These are phyloP conservation scores for Borostomias antarcticus DNA, from an alignment of 2,797 vertebrate genomes.

Conservation along the genomic window DNA sequence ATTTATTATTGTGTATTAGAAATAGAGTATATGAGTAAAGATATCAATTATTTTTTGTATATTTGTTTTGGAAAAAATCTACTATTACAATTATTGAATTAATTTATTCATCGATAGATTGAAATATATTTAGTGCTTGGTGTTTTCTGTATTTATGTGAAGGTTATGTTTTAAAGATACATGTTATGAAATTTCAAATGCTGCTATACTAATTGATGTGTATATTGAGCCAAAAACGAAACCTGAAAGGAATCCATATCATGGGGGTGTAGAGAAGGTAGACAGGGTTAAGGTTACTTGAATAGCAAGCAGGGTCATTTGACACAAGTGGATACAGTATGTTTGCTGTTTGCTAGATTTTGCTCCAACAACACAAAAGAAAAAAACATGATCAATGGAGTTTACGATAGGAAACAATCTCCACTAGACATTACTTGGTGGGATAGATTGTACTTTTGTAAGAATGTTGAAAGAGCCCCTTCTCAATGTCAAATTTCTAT, in stretches of 20 bases:
- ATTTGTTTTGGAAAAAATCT: constrained; percentile 28
- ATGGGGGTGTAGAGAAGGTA: background rate
- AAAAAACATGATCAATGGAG: background rate
- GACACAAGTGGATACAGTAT: background rate
- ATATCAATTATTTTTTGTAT: constrained; percentile 51
- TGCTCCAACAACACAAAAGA: background rate
- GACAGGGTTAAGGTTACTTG: constrained; percentile 15
- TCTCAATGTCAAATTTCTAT: background rate
- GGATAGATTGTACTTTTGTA: background rate
- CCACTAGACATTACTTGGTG: background rate
- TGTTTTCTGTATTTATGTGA: constrained; percentile 29
- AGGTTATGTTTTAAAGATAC: constrained; percentile 6
- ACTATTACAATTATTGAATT: constrained; percentile 16
- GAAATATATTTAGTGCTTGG: constrained; percentile 42
- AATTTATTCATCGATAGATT: constrained; percentile 39
- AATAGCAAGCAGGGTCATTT: constrained; percentile 6
- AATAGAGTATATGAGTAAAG: constrained; percentile 43
- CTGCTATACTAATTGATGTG: constrained; percentile 28
- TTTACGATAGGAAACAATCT: constrained; percentile 12
- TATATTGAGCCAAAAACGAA: constrained; percentile 25
- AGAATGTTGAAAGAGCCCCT: background rate
- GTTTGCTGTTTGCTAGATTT: background rate
- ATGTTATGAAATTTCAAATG: constrained; percentile 25
- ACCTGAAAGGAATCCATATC: background rate
- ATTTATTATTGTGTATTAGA: constrained; percentile 51